A percentile compares a stretch with the other conserved stretches of the same genome.
phyloP scores from a whole-genome alignment of 2,888 invertebrate species.

The Drosophila mayaguana region DNA sequence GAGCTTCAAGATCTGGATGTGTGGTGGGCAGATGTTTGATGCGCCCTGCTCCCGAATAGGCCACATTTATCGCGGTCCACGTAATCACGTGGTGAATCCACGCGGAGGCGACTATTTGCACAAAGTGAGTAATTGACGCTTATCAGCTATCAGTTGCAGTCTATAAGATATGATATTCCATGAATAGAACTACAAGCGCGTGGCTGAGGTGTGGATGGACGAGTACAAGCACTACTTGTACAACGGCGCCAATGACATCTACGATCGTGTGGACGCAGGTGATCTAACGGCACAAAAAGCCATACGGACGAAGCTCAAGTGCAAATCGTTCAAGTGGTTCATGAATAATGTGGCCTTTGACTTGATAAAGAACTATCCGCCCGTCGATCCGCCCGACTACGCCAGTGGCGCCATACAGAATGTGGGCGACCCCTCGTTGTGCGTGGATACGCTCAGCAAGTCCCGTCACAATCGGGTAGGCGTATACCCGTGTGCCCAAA shows the following conservation, averaged over 20 bases:
- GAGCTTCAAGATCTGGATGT: slow-evolving; percentile 99
- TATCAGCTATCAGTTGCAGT: neutral
- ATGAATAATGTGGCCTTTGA: slow-evolving; percentile 97
- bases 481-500: slow-evolving; percentile 80
- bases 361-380: slow-evolving; percentile 93
- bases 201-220: slow-evolving; percentile 99
- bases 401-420: slow-evolving; percentile 92
- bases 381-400: slow-evolving; percentile 93
- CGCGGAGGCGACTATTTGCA: slow-evolving; percentile 93
- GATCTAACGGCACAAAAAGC: slow-evolving; percentile 92
- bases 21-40: slow-evolving; percentile 96
- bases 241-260: slow-evolving; percentile 90
- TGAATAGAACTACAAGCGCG: slow-evolving; percentile 93
- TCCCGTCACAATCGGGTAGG: slow-evolving; percentile 83
- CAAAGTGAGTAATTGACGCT: slow-evolving; percentile 33
- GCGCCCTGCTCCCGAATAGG: slow-evolving; percentile 97
- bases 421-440: slow-evolving; percentile 87
- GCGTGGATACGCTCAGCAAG: slow-evolving; percentile 89
- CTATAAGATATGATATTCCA: neutral
- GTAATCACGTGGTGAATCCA: slow-evolving; percentile 95
- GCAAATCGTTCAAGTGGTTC: slow-evolving; percentile 98
- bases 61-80: slow-evolving; percentile 92
- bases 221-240: slow-evolving; percentile 97
- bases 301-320: slow-evolving; percentile 90
- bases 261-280: slow-evolving; percentile 91